These are phyloP conservation scores for Drosophila longiperda DNA, from an alignment of 2,888 invertebrate genomes.

Conservation along the genomic window DNA sequence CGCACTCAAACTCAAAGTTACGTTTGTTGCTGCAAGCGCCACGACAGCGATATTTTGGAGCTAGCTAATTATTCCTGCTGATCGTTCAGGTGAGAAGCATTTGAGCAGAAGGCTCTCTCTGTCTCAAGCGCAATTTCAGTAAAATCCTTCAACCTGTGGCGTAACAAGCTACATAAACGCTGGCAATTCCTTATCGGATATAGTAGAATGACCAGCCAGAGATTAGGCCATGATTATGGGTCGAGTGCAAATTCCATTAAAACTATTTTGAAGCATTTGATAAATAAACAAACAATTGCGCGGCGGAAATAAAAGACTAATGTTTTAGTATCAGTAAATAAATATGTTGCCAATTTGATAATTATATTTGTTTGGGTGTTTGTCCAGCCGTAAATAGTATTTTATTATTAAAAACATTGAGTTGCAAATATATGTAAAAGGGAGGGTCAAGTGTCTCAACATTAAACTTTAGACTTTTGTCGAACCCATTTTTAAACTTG, in stretches of 20 bases:
- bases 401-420: neutral
- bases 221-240: constrained; percentile 35
- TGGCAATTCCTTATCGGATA: constrained; percentile 31
- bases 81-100: constrained; percentile 29
- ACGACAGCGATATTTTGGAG: constrained; percentile 30
- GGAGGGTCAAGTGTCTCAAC: neutral
- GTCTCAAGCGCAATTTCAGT: neutral
- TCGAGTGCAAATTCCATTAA: constrained; percentile 56
- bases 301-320: neutral
- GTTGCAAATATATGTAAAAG: neutral
- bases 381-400: neutral
- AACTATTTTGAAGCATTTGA: constrained; percentile 10
- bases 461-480: neutral
- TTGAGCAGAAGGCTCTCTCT: no score
- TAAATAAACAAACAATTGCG: neutral
- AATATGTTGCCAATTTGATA: neutral
- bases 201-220: constrained; percentile 6
- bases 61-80: constrained; percentile 3
- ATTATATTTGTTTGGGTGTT: neutral
- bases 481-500: no score
- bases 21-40: constrained; percentile 16
- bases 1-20: neutral
- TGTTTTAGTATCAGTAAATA: neutral
- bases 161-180: constrained; percentile 1
- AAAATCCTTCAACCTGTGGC: neutral